Base-by-base conservation (phyloP, 30 jellyfish, hydroid and myxozoan genomes). In the Turritopsis dohrnii region DNA sequence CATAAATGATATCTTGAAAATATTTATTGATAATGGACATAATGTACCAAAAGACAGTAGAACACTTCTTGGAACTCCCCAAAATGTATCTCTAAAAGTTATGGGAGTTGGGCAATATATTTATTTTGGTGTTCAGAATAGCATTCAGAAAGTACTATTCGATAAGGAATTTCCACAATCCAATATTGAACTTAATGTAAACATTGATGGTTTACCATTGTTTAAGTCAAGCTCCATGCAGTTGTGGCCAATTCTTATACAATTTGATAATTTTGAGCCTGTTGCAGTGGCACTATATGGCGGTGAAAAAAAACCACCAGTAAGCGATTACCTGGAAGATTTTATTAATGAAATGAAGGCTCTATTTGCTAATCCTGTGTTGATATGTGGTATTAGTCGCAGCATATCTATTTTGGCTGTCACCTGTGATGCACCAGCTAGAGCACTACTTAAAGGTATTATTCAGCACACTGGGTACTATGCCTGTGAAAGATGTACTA, bases 341-440 rank as follows among this genome's bases (percentile, higher is more conserved):
- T 29, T 77, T 8, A 28, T 77, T 53, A 53, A 30, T 29, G 85
- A 77, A 77, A 24, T 77, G 71, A 30, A 75, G 29, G 71, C 52
- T n/a, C 83, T 86, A 16, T 28, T 41, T 41, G 66, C 75, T 27
- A 31, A 30, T 29, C 41, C 71, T 17, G 66, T 86, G n/a, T 52
- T 29, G 16, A 28, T 77, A 21, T 26, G 53, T 18, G 85, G 28
- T 77, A 52, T 26, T 16, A 60, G 53, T 23, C 25, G 29, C 53
- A 52, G 71, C 30, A 79, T 86, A 26, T 71, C 77, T 41, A 52
- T 72, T 8, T 22, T 28, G 18, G 54, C 75, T 29, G 69, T 86
- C 29, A 52, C 73, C 21, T 74, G 86, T 72, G 90, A 84, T 31
- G 86, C 86, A 52, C 86, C 90, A 28, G 86, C 90, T 21, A 84